Evolutionary conservation across 2,797 vertebrate genomes (phyloP), one percentile per base, ranked within the genome.

Genomic region (Peromyscus melanophrys): DNA sequence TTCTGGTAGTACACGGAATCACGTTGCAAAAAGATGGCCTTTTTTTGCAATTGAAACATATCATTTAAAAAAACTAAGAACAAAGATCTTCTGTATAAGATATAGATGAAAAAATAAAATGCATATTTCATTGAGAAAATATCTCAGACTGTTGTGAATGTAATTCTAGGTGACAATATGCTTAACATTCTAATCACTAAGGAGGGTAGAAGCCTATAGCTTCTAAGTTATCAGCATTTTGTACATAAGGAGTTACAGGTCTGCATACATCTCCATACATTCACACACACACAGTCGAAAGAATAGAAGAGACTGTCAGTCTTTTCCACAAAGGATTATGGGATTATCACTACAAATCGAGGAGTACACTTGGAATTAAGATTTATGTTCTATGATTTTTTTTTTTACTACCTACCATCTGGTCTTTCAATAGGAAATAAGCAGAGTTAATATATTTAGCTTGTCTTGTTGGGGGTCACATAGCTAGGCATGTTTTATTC

Each of bases 401-500:
- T 83, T 95, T 96, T 92, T 83, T 11, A 52, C 65, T 67, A 23
- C 21, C 16, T 49, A 59, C 46, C 31, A 73, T 88, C 25, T 85
- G 65, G 12, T 37, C 31, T 34, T 96, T 92, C 13, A 59, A 34
- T 65, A 85, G 71, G 59, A 94, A 90, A 49, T 90, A 92, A 95
- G 34, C 43, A 80, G 19, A 89, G 49, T 80, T 92, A 88, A 85
- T 92, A 96, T 80, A 96, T 86, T 96, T 90, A 95, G 87, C 23
- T 89, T 95, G 59, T 75, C 73, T 96, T 94, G 75, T 52, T 89
- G n/a, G 81, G 29, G 88, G 61, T 96, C 93, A 92, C 52, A 96
- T 23, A 94, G 67, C 0, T 27, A 96, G 57, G 49, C 23, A 1
- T 43, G 86, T 94, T 92, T 90, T 87, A 95, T 0, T 2, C 37